Evolutionary conservation across 1,140 invertebrate genomes (phyloP).

Genomic region (Penaeus japonicus): DNA sequence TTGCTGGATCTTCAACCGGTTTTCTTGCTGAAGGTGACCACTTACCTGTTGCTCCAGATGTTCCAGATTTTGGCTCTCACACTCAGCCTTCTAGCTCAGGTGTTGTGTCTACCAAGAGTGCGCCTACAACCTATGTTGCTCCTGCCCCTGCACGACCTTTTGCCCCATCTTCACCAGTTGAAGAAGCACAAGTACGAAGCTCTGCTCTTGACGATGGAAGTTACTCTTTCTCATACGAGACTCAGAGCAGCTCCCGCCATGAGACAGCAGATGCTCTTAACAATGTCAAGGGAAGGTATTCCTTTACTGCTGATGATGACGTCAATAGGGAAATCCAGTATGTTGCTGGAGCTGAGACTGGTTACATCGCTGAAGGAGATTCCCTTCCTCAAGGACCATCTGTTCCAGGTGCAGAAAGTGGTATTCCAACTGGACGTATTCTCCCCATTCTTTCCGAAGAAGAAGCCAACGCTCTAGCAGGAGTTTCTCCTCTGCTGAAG

Average conservation of each 20-base stretch:
- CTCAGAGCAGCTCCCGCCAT: slow-evolving; percentile 13
- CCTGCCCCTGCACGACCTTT: neutral
- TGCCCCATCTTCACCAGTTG: neutral
- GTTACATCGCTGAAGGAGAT: slow-evolving; percentile 37
- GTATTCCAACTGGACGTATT: slow-evolving; percentile 36
- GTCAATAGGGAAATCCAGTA: slow-evolving; percentile 18
- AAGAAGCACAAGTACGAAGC: slow-evolving; percentile 19
- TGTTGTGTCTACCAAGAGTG: neutral
- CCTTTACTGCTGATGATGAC: slow-evolving; percentile 24
- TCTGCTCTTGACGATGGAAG: slow-evolving; percentile 32
- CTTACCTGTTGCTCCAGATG: slow-evolving; percentile 25
- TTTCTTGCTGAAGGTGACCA: slow-evolving; percentile 46
- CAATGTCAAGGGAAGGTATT: slow-evolving; percentile 24
- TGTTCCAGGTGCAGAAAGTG: slow-evolving; percentile 34
- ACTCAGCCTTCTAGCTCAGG: neutral
- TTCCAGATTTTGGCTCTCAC: neutral
- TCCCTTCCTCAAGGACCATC: slow-evolving; percentile 21
- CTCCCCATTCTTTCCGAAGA: slow-evolving; percentile 33
- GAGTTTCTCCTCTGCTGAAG: too few species aligned
- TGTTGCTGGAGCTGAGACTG: slow-evolving; percentile 20
- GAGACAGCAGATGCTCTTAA: slow-evolving; percentile 23
- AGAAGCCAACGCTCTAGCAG: neutral
- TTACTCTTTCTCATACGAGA: slow-evolving; percentile 35
- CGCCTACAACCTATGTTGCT: neutral
- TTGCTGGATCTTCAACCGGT: slow-evolving; percentile 60